Evolutionary conservation across 2,113 vertebrate species (phyloP).

Genomic region (Noctilio leporinus): DNA sequence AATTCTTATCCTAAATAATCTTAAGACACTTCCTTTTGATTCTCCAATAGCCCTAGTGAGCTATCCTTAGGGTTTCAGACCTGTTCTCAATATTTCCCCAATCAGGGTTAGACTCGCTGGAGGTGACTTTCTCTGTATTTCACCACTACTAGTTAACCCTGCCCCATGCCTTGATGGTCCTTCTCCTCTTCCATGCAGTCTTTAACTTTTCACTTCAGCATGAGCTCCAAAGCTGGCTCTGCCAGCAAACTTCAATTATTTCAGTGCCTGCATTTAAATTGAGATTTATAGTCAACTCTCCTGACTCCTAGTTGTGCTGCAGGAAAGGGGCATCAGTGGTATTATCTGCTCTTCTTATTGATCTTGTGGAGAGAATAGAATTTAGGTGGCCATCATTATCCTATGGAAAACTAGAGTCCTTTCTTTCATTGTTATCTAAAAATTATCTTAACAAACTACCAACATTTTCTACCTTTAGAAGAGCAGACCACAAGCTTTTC

Average conservation of each 20-base stretch:
- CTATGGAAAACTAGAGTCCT: not conserved
- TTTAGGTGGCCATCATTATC: not conserved
- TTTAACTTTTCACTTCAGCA: not conserved
- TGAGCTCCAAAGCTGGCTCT: not conserved
- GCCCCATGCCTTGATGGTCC: too few relatives aligned
- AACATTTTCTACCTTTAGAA: not conserved
- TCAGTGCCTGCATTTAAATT: not conserved
- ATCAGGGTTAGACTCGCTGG: not conserved
- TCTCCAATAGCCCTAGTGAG: not conserved
- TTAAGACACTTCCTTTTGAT: not conserved
- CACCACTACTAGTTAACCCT: not conserved
- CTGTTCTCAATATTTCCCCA: not conserved
- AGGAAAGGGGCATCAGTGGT: not conserved
- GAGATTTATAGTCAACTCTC: not conserved
- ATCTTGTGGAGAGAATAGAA: not conserved
- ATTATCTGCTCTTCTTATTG: not conserved
- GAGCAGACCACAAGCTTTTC: not conserved
- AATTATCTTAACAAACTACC: not conserved
- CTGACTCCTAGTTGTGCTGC: not conserved
- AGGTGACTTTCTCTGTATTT: not conserved
- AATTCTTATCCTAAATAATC: not conserved
- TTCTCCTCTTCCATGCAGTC: not conserved
- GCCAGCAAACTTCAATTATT: not conserved
- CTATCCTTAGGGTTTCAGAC: not conserved
- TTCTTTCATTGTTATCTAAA: not conserved